Evolutionary conservation across 2,113 vertebrate genomes (phyloP).

Genomic region (Guaruba guarouba): DNA sequence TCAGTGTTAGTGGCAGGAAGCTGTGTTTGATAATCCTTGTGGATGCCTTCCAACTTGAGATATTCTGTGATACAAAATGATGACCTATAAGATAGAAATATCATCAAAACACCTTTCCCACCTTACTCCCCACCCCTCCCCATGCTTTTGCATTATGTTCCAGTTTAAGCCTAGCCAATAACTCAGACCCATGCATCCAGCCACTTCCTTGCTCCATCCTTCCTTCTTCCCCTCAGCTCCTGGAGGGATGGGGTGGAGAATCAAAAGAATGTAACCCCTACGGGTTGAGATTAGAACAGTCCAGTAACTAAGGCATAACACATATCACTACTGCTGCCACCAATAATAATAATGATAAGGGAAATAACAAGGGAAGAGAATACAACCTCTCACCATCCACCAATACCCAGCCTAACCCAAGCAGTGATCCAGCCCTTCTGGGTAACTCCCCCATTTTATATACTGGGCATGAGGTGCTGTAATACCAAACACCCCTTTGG

Average conservation of each 20-base stretch:
- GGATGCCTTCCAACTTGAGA: neutral
- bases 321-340: neutral
- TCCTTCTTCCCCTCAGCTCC: neutral
- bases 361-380: neutral
- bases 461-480: too few relatives aligned
- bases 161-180: neutral
- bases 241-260: neutral
- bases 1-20: neutral
- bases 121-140: neutral
- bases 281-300: neutral
- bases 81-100: neutral
- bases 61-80: neutral
- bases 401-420: too few relatives aligned
- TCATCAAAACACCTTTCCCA: rapidly evolving
- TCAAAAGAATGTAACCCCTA: neutral
- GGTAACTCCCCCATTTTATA: too few relatives aligned
- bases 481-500: too few relatives aligned
- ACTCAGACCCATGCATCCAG: neutral
- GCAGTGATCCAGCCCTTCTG: too few relatives aligned
- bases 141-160: neutral
- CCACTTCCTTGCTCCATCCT: neutral
- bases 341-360: neutral
- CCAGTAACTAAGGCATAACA: neutral
- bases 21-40: neutral
- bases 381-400: too few relatives aligned